Conservation (phyloP, 2,888 invertebrate genomes). For the Abrostola tripartita region DNA sequence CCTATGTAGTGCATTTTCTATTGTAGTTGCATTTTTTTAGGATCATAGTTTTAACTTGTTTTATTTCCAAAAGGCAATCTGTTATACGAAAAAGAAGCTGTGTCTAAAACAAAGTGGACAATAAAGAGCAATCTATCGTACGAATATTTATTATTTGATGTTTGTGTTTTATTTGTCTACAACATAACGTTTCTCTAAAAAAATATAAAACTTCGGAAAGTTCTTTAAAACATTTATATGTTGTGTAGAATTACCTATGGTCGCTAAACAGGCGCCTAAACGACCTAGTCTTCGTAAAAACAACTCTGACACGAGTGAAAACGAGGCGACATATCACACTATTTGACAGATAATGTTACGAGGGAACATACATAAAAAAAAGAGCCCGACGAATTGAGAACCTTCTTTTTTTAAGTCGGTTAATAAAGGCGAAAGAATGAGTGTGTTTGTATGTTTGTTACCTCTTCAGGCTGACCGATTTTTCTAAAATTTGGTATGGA, state of each 20-base stretch:
- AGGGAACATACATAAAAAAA: too few species aligned
- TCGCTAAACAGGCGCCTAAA: too few species aligned
- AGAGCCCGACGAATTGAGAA: too few species aligned
- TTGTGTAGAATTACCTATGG: not conserved
- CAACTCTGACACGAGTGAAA: too few species aligned
- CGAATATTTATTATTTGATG: conserved; percentile 51
- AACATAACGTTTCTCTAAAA: not conserved
- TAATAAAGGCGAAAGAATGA: too few species aligned
- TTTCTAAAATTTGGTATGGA: too few species aligned
- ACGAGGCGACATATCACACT: too few species aligned
- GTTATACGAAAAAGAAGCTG: conserved; percentile 46
- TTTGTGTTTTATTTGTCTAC: conserved; percentile 44
- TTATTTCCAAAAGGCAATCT: conserved; percentile 30
- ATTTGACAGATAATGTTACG: too few species aligned
- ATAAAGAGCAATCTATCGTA: conserved; percentile 49
- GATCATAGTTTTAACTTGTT: conserved; percentile 36
- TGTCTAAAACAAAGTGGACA: conserved; percentile 50
- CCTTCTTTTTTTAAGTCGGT: too few species aligned
- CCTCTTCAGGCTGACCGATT: too few species aligned
- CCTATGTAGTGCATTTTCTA: conserved; percentile 5
- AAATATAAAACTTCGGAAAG: not conserved
- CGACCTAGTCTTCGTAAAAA: too few species aligned
- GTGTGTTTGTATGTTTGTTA: too few species aligned
- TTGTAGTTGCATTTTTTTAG: conserved; percentile 20
- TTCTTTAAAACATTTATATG: not conserved